Base-by-base conservation (phyloP, 2,888 invertebrate genomes). In the Tineola bisselliella region DNA sequence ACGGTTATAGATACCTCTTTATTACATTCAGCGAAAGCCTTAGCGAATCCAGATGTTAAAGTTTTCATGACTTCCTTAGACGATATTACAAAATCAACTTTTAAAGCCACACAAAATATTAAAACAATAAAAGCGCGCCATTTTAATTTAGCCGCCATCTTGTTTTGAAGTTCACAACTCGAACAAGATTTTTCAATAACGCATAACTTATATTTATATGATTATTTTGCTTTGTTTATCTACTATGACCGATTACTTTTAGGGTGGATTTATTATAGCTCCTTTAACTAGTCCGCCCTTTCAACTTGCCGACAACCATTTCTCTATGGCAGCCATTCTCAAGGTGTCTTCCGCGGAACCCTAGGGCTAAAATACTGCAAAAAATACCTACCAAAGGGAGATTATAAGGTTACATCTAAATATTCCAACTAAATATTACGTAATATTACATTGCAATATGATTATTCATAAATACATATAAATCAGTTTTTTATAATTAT, bases 1-100 rank as follows among this genome's bases (percentile, higher is more conserved):
- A 25, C 18, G 18, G 10, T 48, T 15, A 3, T 10, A 48, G 12
- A 17, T 17, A 84, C 86, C 74, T 84, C 81, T 59, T 65, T 68
- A 62, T 77, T 81, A 64, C 86, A 86, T 10, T 72, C 65, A 0
- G 79, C 72, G 33, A 82, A 44, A 1, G 68, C 76, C 25, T 70
- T 70, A 0, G 67, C 62, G 60, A 86, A 84, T 0, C 80, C 77
- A 1, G 66, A 63, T 0, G 78, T 72, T 62, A 86, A 61, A 30
- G 79, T 79, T 59, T 72, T 70, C 69, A 86, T 67, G 1, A 86
- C 44, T 57, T 83, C 81, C 61, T 79, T 71, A 0, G 84, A 83
- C 0, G 72, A 30, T 12, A 33, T 3, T 8, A 61, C 54, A 8
- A 59, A 31, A 18, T 48, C 5, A n/a, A 17, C 18, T 8, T 15